phyloP scores from a whole-genome alignment of 2,113 vertebrate genomes.

The Hypocryptadius cinnamomeus region DNA sequence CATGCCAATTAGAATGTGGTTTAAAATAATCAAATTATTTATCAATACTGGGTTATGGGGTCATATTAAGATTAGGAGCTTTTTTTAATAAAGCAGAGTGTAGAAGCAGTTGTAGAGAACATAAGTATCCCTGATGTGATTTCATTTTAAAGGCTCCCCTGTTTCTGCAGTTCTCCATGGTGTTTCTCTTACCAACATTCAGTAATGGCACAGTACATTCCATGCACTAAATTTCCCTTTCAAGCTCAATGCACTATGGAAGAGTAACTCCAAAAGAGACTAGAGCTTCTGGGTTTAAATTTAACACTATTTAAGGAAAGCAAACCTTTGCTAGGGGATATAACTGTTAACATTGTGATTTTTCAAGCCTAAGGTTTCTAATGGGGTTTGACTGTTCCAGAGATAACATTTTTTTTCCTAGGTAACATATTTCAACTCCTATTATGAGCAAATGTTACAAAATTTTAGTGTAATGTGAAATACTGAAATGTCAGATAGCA shows the following conservation, averaged over 20 bases:
- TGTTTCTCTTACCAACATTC: not conserved
- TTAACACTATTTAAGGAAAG: conserved; percentile 77
- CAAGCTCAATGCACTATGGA: conserved; percentile 61
- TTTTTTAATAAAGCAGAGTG: not conserved
- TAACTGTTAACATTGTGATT: conserved; percentile 73
- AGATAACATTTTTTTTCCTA: conserved; percentile 73
- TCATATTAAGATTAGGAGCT: not conserved
- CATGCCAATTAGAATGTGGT: not conserved
- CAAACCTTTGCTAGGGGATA: conserved; percentile 70
- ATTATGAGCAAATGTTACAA: conserved; percentile 71
- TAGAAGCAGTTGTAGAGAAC: not conserved
- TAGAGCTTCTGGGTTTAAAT: conserved; percentile 69
- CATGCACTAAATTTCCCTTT: conserved; percentile 59
- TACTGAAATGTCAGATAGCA: conserved; percentile 76
- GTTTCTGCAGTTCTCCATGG: not conserved
- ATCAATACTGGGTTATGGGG: not conserved
- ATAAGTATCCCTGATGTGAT: not conserved
- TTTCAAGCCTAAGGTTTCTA: conserved; percentile 74
- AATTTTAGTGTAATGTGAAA: conserved; percentile 77
- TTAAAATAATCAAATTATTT: not conserved
- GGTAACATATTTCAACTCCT: conserved; percentile 75
- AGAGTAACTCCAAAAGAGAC: conserved; percentile 60
- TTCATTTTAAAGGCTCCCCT: not conserved
- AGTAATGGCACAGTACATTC: conserved; percentile 24
- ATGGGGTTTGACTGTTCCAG: conserved; percentile 74